Evolutionary conservation across 2,797 vertebrate genomes (phyloP).

Genomic region (Lepilemur septentrionalis): DNA sequence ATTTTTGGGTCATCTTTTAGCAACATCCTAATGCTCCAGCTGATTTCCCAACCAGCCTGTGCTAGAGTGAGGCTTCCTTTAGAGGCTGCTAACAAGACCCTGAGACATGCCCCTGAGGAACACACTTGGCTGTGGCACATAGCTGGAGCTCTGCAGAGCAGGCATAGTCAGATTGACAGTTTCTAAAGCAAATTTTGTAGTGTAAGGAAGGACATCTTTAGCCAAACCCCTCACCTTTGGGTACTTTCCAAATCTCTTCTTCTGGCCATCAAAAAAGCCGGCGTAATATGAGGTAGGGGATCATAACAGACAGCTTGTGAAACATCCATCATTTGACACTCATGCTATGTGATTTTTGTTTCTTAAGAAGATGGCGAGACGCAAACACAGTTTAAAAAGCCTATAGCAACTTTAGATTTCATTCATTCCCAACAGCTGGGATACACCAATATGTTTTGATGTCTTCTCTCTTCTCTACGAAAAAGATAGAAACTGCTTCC

Average conservation of each 20-base stretch:
- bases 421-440: neutral
- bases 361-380: neutral
- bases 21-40: neutral
- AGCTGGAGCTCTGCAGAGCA: neutral
- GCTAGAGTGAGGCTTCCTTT: neutral
- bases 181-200: neutral
- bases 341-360: neutral
- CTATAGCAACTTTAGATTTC: neutral
- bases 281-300: neutral
- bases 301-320: neutral
- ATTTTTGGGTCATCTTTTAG: neutral
- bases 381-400: neutral
- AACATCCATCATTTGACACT: neutral
- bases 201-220: neutral
- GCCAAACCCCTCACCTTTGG: neutral
- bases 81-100: neutral
- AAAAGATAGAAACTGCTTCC: neutral
- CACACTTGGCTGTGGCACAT: neutral
- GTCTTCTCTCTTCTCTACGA: neutral
- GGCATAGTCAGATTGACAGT: neutral
- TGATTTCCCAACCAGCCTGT: neutral
- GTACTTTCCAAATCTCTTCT: neutral
- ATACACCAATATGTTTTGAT: neutral
- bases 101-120: neutral
- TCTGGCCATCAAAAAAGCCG: slow-evolving; percentile 16